Conservation (phyloP, 2,113 vertebrate genomes). For the Myrmecobius fasciatus region DNA sequence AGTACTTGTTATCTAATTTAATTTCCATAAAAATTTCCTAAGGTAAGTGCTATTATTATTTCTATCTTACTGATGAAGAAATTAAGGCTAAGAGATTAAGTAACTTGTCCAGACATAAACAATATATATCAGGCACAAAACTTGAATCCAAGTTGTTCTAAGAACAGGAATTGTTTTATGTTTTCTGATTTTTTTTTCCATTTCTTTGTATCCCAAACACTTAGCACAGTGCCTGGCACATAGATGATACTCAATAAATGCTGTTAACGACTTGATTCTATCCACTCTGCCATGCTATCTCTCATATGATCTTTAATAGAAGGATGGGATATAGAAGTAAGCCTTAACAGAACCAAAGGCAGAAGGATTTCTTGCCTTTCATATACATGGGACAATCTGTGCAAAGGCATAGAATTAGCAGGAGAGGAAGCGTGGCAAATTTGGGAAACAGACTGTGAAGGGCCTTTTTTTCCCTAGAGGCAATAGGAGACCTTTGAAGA, state of each 20-base stretch:
- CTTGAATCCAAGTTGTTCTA: not conserved
- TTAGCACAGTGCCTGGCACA: not conserved
- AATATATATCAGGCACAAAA: not conserved
- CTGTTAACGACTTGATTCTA: not conserved
- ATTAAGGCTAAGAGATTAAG: not conserved
- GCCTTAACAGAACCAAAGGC: not conserved
- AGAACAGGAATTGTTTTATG: not conserved
- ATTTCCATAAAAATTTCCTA: not conserved
- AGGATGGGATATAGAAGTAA: not conserved
- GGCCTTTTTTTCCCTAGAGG: no score
- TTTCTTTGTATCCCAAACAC: not conserved
- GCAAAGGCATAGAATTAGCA: not conserved
- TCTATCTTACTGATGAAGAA: not conserved
- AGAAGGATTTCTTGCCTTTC: fast-evolving
- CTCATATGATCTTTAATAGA: not conserved
- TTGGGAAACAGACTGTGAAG: no score
- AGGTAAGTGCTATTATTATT: not conserved
- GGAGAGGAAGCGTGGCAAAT: not conserved
- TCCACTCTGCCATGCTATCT: not conserved
- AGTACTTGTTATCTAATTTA: not conserved
- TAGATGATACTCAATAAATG: not conserved
- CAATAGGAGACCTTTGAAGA: not conserved
- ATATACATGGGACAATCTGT: not conserved
- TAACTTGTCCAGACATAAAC: not conserved
- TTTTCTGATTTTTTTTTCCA: not conserved